A percentile compares a stretch with the other conserved stretches of the same genome.
Conservation (phyloP, 2,113 vertebrate genomes). For the Hylia prasina region DNA sequence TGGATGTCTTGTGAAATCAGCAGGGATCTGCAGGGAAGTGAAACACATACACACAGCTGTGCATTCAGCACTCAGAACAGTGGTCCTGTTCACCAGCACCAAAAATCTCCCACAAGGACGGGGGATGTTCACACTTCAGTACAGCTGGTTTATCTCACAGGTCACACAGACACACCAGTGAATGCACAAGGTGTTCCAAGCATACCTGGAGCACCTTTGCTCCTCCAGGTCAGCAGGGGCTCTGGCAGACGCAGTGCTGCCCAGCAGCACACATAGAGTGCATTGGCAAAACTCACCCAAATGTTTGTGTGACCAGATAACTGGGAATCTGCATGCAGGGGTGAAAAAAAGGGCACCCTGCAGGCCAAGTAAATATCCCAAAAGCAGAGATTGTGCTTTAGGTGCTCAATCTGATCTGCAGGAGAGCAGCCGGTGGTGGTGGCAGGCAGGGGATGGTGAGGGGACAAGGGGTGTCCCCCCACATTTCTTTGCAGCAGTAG, state of each 20-base stretch:
- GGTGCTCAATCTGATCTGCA: fast-evolving
- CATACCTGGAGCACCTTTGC: fast-evolving
- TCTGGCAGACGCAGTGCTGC: background rate
- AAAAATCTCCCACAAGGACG: too few relatives aligned
- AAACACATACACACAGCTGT: background rate
- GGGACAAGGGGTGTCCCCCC: background rate
- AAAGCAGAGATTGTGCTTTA: background rate
- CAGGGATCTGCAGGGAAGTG: background rate
- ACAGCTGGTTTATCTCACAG: fast-evolving
- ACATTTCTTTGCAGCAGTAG: background rate
- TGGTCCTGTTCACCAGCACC: fast-evolving
- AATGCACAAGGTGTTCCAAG: fast-evolving
- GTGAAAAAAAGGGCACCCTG: background rate
- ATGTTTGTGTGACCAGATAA: fast-evolving
- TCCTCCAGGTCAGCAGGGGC: background rate
- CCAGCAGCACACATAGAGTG: background rate
- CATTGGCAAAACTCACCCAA: background rate
- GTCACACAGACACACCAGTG: background rate
- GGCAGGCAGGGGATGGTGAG: background rate
- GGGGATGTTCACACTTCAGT: fast-evolving
- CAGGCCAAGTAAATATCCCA: background rate
- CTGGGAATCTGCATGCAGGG: fast-evolving
- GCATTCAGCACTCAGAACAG: background rate
- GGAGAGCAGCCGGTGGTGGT: too few relatives aligned
- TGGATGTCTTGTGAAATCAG: constrained; percentile 35